Evolutionary conservation across 2,888 invertebrate species (phyloP), one percentile per base, ranked within the genome.

Genomic region (Leptopilina drosophilae): DNA sequence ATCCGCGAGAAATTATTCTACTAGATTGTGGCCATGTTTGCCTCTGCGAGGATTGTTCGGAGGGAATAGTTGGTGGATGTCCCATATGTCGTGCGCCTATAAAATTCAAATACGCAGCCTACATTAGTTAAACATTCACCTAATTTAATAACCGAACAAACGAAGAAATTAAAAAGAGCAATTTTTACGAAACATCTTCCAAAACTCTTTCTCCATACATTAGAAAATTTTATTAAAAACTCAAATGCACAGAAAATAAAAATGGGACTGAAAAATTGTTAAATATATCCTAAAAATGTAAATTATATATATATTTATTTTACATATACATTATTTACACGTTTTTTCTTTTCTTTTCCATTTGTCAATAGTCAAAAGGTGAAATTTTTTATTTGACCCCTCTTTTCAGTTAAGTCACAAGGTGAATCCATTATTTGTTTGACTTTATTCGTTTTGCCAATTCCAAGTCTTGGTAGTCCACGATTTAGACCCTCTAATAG

Each of bases 401-500:
- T 14, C 49, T 53, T 26, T 76, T 80, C 79, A 66, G 81, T 78
- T 78, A 80, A 78, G 20, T 62, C 26, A 59, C 56, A 82, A n/a
- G 66, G 73, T 69, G 80, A 77, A 9, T 81, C 84, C 79, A 90
- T 84, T 15, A 88, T 79, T 78, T 86, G 86, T 79, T 88, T 86
- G n/a, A 95, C 95, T 90, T 95, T 96, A n/a, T 96, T 96, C 78
- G 96, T 95, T 91, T 98, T 98, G 3, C 97, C 97, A 53, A 98
- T 96, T n/a, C 97, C 98, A 69, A 98, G 93, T 91, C 95, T 96
- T 0, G 99, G 98, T 69, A 98, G 92, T 2, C 99, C 99, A 92
- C 96, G 95, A 92, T 99, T 99, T 2, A 99, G 93, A 0, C 99
- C 99, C 93, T 99, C 98, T 5, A 99, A 93, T 79, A 99, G 93